Percentiles rank a stretch among this genome's conserved stretches.
phyloP scores from a whole-genome alignment of 2,113 vertebrate genomes.

The Rattus rattus region DNA sequence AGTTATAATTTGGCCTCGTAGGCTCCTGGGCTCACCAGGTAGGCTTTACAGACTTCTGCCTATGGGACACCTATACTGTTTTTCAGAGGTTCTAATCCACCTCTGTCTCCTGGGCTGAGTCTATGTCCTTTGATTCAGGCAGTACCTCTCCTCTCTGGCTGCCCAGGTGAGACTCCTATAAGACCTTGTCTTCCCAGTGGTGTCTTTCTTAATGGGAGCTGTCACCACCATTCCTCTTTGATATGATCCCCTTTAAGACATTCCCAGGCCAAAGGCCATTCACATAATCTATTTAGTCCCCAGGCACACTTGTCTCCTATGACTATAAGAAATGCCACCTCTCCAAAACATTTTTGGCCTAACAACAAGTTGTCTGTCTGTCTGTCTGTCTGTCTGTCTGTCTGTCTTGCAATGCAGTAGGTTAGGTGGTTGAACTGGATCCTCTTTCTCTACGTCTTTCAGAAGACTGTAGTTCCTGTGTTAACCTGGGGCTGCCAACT shows the following conservation, averaged over 20 bases:
- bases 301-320: not conserved
- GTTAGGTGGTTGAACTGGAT: not conserved
- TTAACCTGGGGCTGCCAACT: not conserved
- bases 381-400: not conserved
- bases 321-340: not conserved
- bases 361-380: not conserved
- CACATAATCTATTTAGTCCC: not conserved
- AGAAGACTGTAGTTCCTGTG: not conserved
- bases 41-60: not conserved
- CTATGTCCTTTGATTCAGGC: not conserved
- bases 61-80: not conserved
- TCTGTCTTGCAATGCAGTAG: not conserved
- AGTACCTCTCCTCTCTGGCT: not conserved
- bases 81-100: not conserved
- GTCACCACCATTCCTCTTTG: not conserved
- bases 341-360: not conserved
- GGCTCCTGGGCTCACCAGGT: not conserved
- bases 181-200: not conserved
- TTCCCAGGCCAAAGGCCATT: not conserved
- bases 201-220: not conserved
- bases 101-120: not conserved
- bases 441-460: not conserved
- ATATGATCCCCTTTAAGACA: not conserved
- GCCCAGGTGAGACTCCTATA: not conserved
- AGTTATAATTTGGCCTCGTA: not conserved